A percentile compares a stretch with the other conserved stretches of the same genome.
These are phyloP conservation scores for Euzophera pinguis DNA, from an alignment of 2,888 invertebrate species.

Conservation along the genomic window DNA sequence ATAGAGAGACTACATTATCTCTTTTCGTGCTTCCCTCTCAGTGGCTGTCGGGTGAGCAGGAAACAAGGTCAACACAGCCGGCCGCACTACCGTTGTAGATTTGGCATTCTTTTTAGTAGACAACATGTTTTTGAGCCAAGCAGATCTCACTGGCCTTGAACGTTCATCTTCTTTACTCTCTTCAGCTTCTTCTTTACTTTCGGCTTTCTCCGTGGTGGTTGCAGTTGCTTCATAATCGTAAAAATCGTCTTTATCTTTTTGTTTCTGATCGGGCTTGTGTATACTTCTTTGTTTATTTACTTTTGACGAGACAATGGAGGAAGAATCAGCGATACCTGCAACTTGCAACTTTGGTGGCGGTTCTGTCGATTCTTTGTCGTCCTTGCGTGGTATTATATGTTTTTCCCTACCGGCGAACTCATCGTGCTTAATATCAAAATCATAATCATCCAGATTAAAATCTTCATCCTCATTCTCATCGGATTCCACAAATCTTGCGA, in stretches of 20 bases:
- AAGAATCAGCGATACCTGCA: not conserved
- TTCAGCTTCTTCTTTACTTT: constrained; percentile 38
- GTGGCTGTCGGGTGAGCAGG: not conserved
- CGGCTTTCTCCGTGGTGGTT: constrained; percentile 27
- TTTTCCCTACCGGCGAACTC: constrained; percentile 56
- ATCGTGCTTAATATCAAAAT: constrained; percentile 65
- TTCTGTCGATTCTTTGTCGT: constrained; percentile 25
- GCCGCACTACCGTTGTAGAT: not conserved
- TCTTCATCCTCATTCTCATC: constrained; percentile 66
- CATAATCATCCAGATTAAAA: constrained; percentile 62
- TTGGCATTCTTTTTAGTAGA: not conserved
- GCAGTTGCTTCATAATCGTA: constrained; percentile 40
- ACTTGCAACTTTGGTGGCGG: constrained; percentile 11
- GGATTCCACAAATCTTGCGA: constrained; percentile 37
- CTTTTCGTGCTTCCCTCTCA: not conserved
- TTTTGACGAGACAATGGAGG: constrained; percentile 21
- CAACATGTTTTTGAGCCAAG: constrained; percentile 30
- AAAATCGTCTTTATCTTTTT: constrained; percentile 39
- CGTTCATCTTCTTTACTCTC: constrained; percentile 36
- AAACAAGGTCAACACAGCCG: not conserved
- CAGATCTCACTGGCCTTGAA: constrained; percentile 40
- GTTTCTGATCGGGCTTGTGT: constrained; percentile 20
- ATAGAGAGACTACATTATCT: not conserved
- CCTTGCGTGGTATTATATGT: constrained; percentile 49
- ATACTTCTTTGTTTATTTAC: constrained; percentile 29